These are phyloP conservation scores for Callorhinus ursinus DNA, from an alignment of 2,113 vertebrate genomes.

Conservation along the genomic window DNA sequence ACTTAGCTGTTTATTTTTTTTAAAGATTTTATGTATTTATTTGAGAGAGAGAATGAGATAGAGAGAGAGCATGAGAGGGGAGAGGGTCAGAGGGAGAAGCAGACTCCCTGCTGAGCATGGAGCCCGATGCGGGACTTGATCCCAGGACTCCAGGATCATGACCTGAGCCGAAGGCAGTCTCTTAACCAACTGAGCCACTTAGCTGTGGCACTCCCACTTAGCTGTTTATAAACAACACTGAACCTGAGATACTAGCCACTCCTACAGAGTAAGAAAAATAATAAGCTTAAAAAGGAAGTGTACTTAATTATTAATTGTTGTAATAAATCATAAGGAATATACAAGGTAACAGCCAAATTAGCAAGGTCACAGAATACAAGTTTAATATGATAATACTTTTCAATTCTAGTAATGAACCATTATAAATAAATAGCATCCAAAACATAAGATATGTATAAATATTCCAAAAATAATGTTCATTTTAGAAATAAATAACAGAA, in stretches of 20 bases:
- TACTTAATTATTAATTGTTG: not conserved
- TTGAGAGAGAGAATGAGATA: too few species aligned
- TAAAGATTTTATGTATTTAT: too few species aligned
- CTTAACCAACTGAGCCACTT: too few species aligned
- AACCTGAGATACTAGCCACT: not conserved
- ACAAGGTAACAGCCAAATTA: not conserved
- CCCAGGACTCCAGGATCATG: too few species aligned
- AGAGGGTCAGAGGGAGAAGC: too few species aligned
- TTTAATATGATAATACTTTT: not conserved
- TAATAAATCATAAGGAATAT: not conserved
- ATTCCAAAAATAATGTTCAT: not conserved
- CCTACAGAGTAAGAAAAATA: not conserved
- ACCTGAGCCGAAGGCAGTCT: too few species aligned
- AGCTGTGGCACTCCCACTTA: not conserved
- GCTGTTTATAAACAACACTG: not conserved
- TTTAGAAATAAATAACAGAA: not conserved
- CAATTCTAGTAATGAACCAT: not conserved
- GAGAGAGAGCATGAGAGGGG: too few species aligned
- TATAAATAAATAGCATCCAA: not conserved
- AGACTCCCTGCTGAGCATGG: too few species aligned
- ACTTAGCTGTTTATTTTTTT: not conserved
- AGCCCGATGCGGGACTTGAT: too few species aligned
- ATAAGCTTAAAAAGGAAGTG: not conserved
- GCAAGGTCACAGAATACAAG: not conserved
- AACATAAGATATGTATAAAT: not conserved